Evolutionary conservation across 30 jellyfish, hydroid and myxozoan species (phyloP).

Genomic region (Cassiopea andromeda): DNA sequence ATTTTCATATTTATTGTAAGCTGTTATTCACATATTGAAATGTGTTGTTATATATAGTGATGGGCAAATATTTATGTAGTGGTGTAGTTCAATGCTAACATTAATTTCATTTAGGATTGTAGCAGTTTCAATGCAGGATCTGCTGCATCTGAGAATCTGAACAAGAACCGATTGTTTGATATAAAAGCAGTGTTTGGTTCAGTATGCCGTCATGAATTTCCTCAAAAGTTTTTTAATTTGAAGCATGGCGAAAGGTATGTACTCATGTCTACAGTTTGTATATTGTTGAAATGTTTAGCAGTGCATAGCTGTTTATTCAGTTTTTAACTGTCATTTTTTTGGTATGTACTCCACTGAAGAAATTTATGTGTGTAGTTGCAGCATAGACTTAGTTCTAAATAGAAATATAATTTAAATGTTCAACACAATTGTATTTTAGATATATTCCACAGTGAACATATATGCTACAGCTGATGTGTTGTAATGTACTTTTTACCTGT

Average conservation of each 20-base stretch:
- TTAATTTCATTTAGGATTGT: slow-evolving; percentile 1
- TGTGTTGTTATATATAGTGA: too few relatives aligned
- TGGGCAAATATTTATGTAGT: not conserved
- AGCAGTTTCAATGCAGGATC: slow-evolving; percentile 30
- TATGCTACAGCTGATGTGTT: too few relatives aligned
- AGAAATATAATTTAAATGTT: too few relatives aligned
- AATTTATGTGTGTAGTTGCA: too few relatives aligned
- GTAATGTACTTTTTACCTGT: too few relatives aligned
- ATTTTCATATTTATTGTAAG: not conserved
- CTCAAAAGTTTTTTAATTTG: slow-evolving; percentile 20
- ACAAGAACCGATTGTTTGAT: slow-evolving; percentile 18
- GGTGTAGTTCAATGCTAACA: not conserved
- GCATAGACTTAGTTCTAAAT: too few relatives aligned
- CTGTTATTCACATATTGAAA: not conserved
- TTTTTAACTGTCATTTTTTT: too few relatives aligned
- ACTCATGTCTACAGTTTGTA: not conserved
- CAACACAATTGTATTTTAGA: too few relatives aligned
- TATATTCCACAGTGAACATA: too few relatives aligned
- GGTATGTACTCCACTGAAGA: too few relatives aligned
- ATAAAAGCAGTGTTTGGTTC: slow-evolving; percentile 27
- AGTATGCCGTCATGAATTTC: slow-evolving; percentile 18
- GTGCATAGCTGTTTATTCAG: too few relatives aligned
- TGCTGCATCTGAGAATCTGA: slow-evolving; percentile 11
- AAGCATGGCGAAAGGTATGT: slow-evolving; percentile 36
- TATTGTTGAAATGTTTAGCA: too few relatives aligned